phyloP scores from a whole-genome alignment of 1,140 invertebrate species.

The Drosophila ogumai region DNA sequence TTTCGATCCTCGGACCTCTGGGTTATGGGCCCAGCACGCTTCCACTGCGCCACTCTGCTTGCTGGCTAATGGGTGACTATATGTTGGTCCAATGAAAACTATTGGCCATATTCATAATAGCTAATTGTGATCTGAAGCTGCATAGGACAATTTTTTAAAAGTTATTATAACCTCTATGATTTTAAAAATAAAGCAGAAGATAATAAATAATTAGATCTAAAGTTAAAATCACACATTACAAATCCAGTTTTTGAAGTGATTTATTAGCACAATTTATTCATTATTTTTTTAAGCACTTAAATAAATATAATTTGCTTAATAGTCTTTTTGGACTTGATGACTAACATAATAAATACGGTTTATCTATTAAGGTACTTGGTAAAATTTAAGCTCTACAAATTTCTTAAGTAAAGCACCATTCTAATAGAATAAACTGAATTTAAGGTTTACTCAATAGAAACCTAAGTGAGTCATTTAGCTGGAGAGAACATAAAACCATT shows the following conservation, averaged over 20 bases:
- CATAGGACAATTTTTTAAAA: background rate
- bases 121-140: background rate
- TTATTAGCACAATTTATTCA: background rate
- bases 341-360: no score
- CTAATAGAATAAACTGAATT: background rate
- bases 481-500: conserved; percentile 5
- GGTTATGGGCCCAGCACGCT: conserved; percentile 99
- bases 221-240: background rate
- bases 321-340: no score
- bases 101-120: background rate
- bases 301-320: no score
- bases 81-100: background rate
- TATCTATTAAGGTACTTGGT: no score
- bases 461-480: background rate
- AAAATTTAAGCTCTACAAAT: no score
- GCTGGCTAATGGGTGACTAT: background rate
- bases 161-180: background rate
- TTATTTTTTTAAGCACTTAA: no score
- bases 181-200: background rate
- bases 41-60: conserved; percentile 98
- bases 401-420: no score
- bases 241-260: background rate
- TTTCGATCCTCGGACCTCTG: conserved; percentile 98
- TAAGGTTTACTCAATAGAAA: background rate
- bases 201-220: background rate